Base-by-base conservation (phyloP, 2,797 vertebrate genomes). In the Meda fulgida region DNA sequence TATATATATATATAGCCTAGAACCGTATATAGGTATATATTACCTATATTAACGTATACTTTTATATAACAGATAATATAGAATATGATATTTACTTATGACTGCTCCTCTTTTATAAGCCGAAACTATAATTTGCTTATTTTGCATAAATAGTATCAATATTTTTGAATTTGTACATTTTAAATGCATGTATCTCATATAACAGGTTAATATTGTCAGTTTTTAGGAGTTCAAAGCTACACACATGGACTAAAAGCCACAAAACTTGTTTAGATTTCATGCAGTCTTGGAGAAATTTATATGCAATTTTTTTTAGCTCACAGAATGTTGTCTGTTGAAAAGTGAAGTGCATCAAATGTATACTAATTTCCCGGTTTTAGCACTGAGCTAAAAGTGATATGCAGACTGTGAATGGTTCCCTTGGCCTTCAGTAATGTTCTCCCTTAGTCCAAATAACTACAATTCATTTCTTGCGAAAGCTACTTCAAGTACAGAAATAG, bases 401-500 rank as follows among this genome's bases (percentile, higher is more conserved):
- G 36, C 34, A 26, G 26, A 29, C 51, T 29, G 13, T 73, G 58
- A 80, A 46, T 8, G 69, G n/a, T 11, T 67, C 80, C 31, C 46
- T 21, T 4, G 34, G 80, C 40, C 73, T 48, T 84, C 81, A 69
- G 70, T 80, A 84, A 85, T 85, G 48, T 67, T 86, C 77, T 81
- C 71, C 72, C 84, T 88, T 46, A 69, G 84, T 69, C 78, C 84
- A 80, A 85, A 87, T 87, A 80, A 80, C 87, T 78, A 87, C 87
- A 85, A 87, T 87, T 87, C 87, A 87, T 87, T 87, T 87, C 80
- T 87, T 83, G 69, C 55, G 69, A 87, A 89, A 84, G 81, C 88
- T 76, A 83, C 73, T 58, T 79, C 71, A 81, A 86, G 75, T 87
- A 86, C 67, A 77, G 84, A 67, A 89, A 86, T 84, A 89, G 82